These are phyloP conservation scores for Todiramphus chloris DNA, from an alignment of 2,113 vertebrate genomes.

Conservation along the genomic window DNA sequence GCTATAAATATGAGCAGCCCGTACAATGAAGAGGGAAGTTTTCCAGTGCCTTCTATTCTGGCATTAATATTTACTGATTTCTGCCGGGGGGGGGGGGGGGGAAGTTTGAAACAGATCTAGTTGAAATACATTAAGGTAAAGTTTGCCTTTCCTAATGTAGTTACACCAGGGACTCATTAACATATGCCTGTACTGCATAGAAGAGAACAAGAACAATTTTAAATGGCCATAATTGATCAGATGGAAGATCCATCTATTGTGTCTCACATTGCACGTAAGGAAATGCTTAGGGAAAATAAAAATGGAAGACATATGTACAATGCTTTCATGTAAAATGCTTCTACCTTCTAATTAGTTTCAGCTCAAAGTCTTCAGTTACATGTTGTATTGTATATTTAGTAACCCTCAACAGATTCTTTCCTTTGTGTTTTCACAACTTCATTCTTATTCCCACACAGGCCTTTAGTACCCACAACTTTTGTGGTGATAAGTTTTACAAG, in stretches of 20 bases:
- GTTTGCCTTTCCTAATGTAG: background rate
- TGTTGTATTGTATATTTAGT: background rate
- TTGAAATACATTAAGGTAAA: background rate
- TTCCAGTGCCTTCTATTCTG: background rate
- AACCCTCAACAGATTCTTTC: background rate
- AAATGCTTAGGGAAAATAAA: background rate
- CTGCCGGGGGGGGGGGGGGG: background rate
- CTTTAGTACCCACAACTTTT: background rate
- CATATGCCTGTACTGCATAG: background rate
- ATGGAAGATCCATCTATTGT: background rate
- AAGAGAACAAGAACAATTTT: background rate
- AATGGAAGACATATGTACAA: background rate
- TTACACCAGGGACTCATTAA: background rate
- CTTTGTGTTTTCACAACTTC: background rate
- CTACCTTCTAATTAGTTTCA: background rate
- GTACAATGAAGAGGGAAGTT: background rate
- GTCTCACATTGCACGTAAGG: background rate
- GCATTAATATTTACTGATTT: background rate
- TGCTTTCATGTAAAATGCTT: background rate
- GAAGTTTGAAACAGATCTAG: background rate
- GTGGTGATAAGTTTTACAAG: background rate
- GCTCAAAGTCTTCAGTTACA: background rate
- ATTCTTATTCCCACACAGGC: background rate
- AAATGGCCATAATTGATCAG: background rate
- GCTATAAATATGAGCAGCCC: background rate